A percentile compares a stretch with the other conserved stretches of the same genome.
Evolutionary conservation across 2,113 vertebrate genomes (phyloP).

Genomic region (Seriola rivoliana): DNA sequence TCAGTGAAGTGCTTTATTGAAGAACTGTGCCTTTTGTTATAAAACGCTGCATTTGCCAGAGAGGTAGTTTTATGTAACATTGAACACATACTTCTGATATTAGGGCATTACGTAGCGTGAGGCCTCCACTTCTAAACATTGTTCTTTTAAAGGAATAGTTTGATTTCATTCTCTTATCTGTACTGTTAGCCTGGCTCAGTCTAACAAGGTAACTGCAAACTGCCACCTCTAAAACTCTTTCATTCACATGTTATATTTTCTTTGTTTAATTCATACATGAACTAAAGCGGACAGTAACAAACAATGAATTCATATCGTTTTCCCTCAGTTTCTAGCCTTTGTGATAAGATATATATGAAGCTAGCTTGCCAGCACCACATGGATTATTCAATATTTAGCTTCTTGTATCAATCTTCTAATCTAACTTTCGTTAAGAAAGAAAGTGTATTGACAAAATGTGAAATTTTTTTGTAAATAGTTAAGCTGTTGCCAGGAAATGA

Average conservation of each 20-base stretch:
- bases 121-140: neutral
- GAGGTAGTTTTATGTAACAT: neutral
- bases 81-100: neutral
- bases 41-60: neutral
- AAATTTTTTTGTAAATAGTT: neutral
- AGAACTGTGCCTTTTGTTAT: slow-evolving; percentile 23
- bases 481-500: neutral
- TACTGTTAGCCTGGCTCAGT: neutral
- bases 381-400: too few relatives aligned
- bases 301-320: too few relatives aligned
- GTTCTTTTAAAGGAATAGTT: neutral
- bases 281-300: neutral
- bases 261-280: neutral
- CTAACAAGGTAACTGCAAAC: neutral
- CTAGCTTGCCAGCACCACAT: too few relatives aligned
- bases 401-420: too few relatives aligned
- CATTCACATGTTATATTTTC: neutral
- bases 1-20: neutral
- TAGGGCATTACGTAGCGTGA: neutral
- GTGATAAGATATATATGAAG: too few relatives aligned
- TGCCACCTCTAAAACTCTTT: neutral
- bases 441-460: neutral
- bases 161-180: neutral
- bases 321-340: neutral
- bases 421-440: neutral